Percentiles rank a stretch among this genome's conserved stretches.
These are phyloP conservation scores for Pituophis catenifer DNA, from an alignment of 2,113 vertebrate genomes.

Conservation along the genomic window DNA sequence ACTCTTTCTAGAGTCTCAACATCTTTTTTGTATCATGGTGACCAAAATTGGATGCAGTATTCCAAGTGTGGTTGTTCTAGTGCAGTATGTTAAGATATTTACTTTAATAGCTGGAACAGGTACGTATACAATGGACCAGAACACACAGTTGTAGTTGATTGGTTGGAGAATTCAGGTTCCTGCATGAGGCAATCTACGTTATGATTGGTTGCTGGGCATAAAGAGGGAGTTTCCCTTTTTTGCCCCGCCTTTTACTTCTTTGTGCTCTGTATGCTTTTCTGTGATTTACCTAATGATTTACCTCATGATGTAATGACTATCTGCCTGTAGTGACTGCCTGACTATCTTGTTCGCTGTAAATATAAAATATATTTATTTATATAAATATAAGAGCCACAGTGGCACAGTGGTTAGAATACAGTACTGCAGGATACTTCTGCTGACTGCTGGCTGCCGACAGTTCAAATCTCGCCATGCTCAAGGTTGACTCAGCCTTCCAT, in stretches of 20 bases:
- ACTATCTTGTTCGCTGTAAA: neutral
- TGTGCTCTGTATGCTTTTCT: neutral
- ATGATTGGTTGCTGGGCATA: neutral
- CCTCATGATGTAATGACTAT: neutral
- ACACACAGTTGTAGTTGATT: neutral
- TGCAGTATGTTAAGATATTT: neutral
- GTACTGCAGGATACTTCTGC: too few species aligned
- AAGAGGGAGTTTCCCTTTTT: neutral
- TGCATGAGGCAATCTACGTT: neutral
- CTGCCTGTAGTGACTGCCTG: neutral
- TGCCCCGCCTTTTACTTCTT: neutral
- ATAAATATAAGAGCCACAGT: too few species aligned
- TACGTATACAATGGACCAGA: neutral
- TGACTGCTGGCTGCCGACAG: too few species aligned
- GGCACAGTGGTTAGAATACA: too few species aligned
- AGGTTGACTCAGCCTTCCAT: too few species aligned
- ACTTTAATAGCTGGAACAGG: neutral
- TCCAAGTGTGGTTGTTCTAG: neutral
- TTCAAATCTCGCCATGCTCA: too few species aligned
- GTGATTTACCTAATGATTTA: neutral
- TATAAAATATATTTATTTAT: neutral
- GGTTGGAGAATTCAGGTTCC: neutral
- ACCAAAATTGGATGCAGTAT: neutral
- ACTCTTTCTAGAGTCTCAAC: neutral
- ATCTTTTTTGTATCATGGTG: neutral